A percentile compares a stretch with the other conserved stretches of the same genome.
These are phyloP conservation scores for Brienomyrus longianalis DNA, from an alignment of 2,113 vertebrate genomes.

Conservation along the genomic window DNA sequence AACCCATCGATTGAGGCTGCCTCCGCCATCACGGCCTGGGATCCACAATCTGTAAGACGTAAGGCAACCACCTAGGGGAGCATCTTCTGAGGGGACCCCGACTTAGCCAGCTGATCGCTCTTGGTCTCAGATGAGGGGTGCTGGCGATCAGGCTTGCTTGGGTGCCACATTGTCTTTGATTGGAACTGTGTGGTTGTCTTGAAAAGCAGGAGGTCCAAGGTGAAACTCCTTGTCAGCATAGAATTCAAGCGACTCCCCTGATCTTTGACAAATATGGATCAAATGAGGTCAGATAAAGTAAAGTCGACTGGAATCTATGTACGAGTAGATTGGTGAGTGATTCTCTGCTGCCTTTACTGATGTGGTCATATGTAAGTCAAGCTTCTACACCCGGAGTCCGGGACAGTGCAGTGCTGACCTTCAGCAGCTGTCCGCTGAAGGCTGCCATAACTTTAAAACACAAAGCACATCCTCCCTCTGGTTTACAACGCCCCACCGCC, in stretches of 20 bases:
- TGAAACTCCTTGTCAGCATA: neutral
- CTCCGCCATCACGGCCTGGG: neutral
- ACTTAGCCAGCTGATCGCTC: neutral
- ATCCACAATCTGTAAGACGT: neutral
- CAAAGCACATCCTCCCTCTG: neutral
- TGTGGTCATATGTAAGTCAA: neutral
- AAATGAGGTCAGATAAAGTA: neutral
- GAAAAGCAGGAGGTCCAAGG: neutral
- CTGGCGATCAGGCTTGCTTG: neutral
- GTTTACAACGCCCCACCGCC: neutral
- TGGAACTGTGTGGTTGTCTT: neutral
- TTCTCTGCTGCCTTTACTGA: neutral
- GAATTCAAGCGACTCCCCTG: neutral
- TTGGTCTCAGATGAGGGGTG: neutral
- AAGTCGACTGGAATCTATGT: neutral
- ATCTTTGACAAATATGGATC: neutral
- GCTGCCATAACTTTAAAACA: neutral
- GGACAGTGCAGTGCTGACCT: neutral
- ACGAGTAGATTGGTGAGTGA: neutral
- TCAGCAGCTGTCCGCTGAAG: neutral
- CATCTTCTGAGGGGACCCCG: neutral
- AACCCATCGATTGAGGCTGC: neutral
- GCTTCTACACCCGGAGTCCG: neutral
- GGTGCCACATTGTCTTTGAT: neutral
- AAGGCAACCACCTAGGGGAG: neutral